phyloP scores from a whole-genome alignment of 2,113 vertebrate species.

The Laticauda laticaudata region DNA sequence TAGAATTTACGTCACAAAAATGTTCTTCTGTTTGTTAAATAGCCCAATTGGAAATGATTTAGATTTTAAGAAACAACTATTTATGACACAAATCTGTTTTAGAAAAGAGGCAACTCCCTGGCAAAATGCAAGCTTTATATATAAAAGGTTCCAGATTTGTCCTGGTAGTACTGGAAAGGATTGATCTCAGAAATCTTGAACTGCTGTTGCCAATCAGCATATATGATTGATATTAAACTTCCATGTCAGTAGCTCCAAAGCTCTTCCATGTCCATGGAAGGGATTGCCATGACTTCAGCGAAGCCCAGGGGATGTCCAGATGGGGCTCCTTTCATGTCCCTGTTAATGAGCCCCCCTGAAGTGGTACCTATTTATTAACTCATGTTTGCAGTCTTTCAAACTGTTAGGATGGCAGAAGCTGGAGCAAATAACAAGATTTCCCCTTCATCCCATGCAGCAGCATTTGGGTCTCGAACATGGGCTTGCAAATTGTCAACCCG shows the following conservation, averaged over 20 bases:
- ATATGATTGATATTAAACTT: background rate
- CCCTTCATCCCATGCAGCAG: background rate
- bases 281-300: background rate
- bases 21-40: background rate
- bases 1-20: background rate
- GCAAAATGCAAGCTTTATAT: background rate
- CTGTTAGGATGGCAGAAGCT: background rate
- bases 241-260: accelerated
- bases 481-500: background rate
- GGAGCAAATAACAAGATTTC: background rate
- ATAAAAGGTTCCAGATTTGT: background rate
- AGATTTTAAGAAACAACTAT: background rate
- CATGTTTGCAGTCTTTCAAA: background rate
- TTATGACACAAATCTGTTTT: background rate
- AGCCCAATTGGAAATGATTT: background rate
- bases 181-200: background rate
- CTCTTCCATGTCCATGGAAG: background rate
- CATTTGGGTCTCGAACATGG: background rate
- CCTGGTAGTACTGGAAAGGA: background rate
- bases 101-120: background rate
- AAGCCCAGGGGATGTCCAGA: background rate
- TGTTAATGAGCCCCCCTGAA: background rate
- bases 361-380: background rate
- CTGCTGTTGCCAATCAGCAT: background rate
- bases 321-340: background rate